Evolutionary conservation across 2,888 invertebrate genomes (phyloP), one percentile per base, ranked within the genome.

Genomic region (Patella ulyssiponensis): DNA sequence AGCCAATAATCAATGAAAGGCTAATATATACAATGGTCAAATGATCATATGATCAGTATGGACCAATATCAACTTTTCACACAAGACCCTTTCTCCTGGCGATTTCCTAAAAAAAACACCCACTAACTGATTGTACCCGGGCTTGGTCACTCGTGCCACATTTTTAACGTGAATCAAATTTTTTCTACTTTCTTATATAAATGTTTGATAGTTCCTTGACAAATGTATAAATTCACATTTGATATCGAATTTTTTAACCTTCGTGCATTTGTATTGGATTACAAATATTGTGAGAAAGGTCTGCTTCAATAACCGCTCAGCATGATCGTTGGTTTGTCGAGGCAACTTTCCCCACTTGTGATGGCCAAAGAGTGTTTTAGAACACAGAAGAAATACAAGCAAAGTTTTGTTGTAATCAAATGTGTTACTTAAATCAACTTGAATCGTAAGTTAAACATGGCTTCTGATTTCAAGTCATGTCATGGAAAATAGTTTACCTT

Each of bases 21-120:
- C 64, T 64, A 64, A 64, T 64, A 64, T 64, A 64, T 23, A 64
- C 64, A 11, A 23, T 64, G 64, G 64, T 23, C 64, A 64, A 20
- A 23, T 64, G 20, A 9, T 64, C 12, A 64, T 64, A 23, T 23
- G 23, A 64, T 64, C 64, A 3, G 20, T 23, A 64, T 20, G 11
- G 20, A n/a, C 33, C 64, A n/a, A 20, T 20, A 23, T 64, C 64
- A 11, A 20, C 23, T 7, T 64, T 64, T 64, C 64, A 64, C 64
- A 64, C 64, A 23, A 64, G 23, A 64, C 64, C 14, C 4, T 64
- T 64, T 64, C 20, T 3, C 23, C 9, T 0, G 44, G 9, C 44
- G 0, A 44, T 9, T 44, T 7, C 44, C 44, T 44, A 44, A 33
- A 33, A n/a, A 33, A 33, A 44, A 44, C 44, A 44, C 44, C 44